Base-by-base conservation (phyloP, 2,888 invertebrate genomes). In the Calliscelio sp. region DNA sequence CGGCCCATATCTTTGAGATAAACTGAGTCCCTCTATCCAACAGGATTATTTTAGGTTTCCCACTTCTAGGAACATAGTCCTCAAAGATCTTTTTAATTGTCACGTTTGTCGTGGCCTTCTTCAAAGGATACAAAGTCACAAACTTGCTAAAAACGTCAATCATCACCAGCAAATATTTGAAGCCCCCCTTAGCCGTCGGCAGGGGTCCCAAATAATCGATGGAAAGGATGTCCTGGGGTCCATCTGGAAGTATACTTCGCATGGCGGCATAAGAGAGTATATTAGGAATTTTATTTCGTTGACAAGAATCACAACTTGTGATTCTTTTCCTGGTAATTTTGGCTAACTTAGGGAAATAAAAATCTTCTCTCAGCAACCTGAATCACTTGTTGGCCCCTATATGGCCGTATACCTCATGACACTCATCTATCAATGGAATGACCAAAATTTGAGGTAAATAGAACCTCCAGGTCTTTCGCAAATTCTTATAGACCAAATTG, bases 121-220 rank as follows among this genome's bases (percentile, higher is more conserved):
- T n/a, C n/a, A n/a, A n/a, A n/a, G n/a, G n/a, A n/a, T n/a, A n/a
- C n/a, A n/a, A n/a, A n/a, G n/a, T n/a, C n/a, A n/a, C n/a, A n/a
- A n/a, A n/a, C n/a, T n/a, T n/a, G n/a, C n/a, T n/a, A n/a, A n/a
- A n/a, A n/a, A n/a, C n/a, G 10, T 32, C 32, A 32, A 32, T 32
- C 4, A 41, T 68, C 0, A 68, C 68, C 2, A 68, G 41, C 4
- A 68, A 14, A 49, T 66, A 51, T 8, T 32, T 41, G 6, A 35
- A 1, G 8, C 51, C 51, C 6, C 20, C 66, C 10, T 25, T 24
- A 7, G 57, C 20, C 0, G 35, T 8, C 7, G 86, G 85, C n/a
- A 85, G 25, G 0, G 85, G 85, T 10, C 85, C 85, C 35, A 51
- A 82, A 53, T 59, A 85, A 61, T 86, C 85, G 11, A 85, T 78